Base-by-base conservation (phyloP, 2,888 invertebrate genomes). In the Stenoptilia bipunctidactyla region DNA sequence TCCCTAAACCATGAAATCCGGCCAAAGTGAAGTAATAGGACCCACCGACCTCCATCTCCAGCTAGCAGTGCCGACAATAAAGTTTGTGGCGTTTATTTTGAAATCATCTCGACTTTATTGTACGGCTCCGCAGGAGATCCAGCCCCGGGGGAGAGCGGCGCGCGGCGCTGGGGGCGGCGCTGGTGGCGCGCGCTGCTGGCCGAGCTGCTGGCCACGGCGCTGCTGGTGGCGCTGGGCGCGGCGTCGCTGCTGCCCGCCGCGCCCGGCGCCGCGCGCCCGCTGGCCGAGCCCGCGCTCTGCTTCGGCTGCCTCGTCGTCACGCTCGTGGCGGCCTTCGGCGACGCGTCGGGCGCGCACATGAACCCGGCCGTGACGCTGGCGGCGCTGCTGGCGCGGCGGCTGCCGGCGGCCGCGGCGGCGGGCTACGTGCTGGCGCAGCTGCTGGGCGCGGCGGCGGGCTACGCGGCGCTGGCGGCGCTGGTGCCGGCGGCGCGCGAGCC, bases 351-450 rank as follows among this genome's bases (percentile, higher is more conserved):
- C 38, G 90, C 91, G 13, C 92, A 93, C 71, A 69, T 94, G 56
- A 93, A 93, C 79, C 93, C 93, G 0, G 88, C 90, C 2, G 90
- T 93, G 12, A 90, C 92, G 10, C 72, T 91, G 15, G 89, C 91
- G 2, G 86, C 88, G 27, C 57, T n/a, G 10, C n/a, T 4, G 6
- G 30, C 13, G 13, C 13, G 10, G 6, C 30, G 13, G 30, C 10
- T 30, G n/a, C 65, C 72, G 13, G 59, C 84, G 27, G 40, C 36
- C 27, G 50, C 58, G 1, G 74, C 68, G 8, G 45, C 50, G 13
- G 67, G 46, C 2, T 74, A 75, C 58, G 53, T 36, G 42, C 25
- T 58, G 42, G 73, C 71, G 51, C 77, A 80, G 61, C 9, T 55
- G 44, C 27, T 48, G 15, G 79, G 76, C 49, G 73, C 63, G 60